Evolutionary conservation across 2,797 vertebrate species (phyloP).

Genomic region (Myotis daubentonii): DNA sequence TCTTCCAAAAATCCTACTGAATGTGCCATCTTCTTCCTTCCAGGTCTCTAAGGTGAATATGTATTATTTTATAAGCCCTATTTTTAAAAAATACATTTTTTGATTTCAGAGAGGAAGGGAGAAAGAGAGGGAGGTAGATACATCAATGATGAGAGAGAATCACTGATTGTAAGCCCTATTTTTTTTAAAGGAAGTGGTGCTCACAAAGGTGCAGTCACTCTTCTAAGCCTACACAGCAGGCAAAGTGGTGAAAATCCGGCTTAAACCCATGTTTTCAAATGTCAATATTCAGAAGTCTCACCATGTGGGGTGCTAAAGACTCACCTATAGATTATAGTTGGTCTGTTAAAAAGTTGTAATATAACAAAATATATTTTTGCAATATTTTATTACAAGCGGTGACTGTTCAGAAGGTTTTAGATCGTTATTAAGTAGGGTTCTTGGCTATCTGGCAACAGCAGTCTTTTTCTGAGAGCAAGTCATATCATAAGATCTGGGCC

Average conservation of each 20-base stretch:
- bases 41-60: background rate
- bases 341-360: background rate
- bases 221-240: background rate
- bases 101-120: too few relatives aligned
- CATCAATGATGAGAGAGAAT: too few relatives aligned
- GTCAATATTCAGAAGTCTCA: too few relatives aligned
- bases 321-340: background rate
- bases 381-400: background rate
- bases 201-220: background rate
- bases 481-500: constrained; percentile 41
- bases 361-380: background rate
- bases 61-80: background rate
- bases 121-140: too few relatives aligned
- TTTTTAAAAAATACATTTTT: background rate
- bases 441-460: background rate
- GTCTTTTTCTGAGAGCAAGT: constrained; percentile 32
- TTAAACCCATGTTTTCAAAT: background rate
- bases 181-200: background rate
- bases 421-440: background rate
- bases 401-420: background rate
- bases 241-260: background rate
- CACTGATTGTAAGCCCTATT: too few relatives aligned
- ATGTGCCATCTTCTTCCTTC: background rate
- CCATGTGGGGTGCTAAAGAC: background rate
- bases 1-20: background rate